phyloP scores from a whole-genome alignment of 2,888 invertebrate species.

The Ischnura elegans region DNA sequence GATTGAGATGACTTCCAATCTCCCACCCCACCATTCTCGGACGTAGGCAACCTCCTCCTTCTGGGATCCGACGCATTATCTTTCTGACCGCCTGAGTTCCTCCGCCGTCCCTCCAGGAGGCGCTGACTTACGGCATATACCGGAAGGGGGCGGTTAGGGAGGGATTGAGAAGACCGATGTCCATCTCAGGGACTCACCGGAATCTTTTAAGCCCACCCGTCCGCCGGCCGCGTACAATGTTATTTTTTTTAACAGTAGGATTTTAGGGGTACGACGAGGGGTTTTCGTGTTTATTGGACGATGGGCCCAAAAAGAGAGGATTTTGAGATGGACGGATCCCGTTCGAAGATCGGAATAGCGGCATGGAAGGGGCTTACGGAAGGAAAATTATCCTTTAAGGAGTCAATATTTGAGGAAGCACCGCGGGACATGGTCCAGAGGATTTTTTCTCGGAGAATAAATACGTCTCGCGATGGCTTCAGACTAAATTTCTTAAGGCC shows the following conservation, averaged over 20 bases:
- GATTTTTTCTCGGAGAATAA: too few species aligned
- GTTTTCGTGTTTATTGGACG: constrained; percentile 29
- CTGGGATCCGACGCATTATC: background rate
- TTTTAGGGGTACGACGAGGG: background rate
- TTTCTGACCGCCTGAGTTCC: background rate
- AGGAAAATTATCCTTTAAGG: background rate
- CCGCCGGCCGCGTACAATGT: background rate
- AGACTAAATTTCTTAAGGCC: too few species aligned
- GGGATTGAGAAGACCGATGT: constrained; percentile 16
- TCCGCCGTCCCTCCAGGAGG: background rate
- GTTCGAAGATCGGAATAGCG: background rate
- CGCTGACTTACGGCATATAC: constrained; percentile 2
- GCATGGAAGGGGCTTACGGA: background rate
- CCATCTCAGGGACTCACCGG: background rate
- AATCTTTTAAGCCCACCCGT: constrained; percentile 17
- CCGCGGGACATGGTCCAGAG: too few species aligned
- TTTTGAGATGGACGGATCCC: background rate
- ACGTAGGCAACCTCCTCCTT: background rate
- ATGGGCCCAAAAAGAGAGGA: constrained; percentile 8
- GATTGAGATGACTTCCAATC: constrained; percentile 52
- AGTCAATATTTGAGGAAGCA: background rate
- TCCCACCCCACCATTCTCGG: background rate
- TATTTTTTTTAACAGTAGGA: background rate
- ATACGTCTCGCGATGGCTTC: too few species aligned
- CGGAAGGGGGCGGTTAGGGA: constrained; percentile 1